Percentiles rank a stretch among this genome's conserved stretches.
These are phyloP conservation scores for Sminthurides bifidus DNA, from an alignment of 1,140 invertebrate genomes.

Conservation along the genomic window DNA sequence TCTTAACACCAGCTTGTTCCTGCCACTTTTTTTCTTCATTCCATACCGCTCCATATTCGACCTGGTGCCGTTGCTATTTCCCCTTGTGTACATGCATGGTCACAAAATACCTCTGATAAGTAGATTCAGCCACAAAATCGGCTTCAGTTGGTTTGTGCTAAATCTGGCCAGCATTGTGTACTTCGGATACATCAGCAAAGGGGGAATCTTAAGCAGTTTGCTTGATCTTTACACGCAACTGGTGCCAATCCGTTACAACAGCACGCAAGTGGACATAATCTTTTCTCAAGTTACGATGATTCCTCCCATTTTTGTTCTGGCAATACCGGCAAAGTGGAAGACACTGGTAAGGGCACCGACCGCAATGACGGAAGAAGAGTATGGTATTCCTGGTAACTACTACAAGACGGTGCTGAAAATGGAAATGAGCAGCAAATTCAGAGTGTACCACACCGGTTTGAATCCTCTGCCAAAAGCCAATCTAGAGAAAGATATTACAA, in stretches of 20 bases:
- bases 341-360: constrained; percentile 17
- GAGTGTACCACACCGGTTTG: constrained; percentile 28
- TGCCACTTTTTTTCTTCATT: constrained; percentile 24
- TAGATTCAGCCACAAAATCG: constrained; percentile 23
- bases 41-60: constrained; percentile 24
- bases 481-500: constrained; percentile 23
- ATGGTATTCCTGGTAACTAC: constrained; percentile 7
- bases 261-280: constrained; percentile 28
- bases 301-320: constrained; percentile 28
- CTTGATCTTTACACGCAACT: constrained; percentile 23
- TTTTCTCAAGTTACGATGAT: constrained; percentile 28
- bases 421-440: constrained; percentile 23
- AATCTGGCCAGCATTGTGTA: constrained; percentile 21
- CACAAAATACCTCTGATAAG: constrained; percentile 30
- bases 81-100: constrained; percentile 30
- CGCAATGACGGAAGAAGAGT: constrained; percentile 11
- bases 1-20: constrained; percentile 25
- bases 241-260: constrained; percentile 25
- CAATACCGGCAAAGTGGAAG: constrained; percentile 29
- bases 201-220: constrained; percentile 27
- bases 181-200: constrained; percentile 27
- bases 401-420: constrained; percentile 31
- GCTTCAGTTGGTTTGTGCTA: constrained; percentile 19
- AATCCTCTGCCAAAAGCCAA: constrained; percentile 19
- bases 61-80: constrained; percentile 28